Evolutionary conservation across 2,888 invertebrate genomes (phyloP), one percentile per base, ranked within the genome.

Genomic region (Sepiola atlantica): DNA sequence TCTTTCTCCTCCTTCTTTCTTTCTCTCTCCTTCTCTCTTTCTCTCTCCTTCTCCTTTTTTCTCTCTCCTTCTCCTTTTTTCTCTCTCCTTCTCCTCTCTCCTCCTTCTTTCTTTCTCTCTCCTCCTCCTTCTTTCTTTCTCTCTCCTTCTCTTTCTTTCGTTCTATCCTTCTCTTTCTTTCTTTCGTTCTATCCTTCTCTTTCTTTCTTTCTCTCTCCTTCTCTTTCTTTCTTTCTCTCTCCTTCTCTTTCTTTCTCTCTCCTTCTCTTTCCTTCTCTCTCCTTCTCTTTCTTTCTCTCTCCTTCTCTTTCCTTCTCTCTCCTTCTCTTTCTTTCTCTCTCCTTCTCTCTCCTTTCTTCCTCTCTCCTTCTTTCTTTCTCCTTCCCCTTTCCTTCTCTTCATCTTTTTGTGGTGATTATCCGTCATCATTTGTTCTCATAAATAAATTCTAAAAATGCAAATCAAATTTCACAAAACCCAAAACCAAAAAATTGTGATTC

Each of bases 331-430:
- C 12, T 61, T 10, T 28, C 14, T 24, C 4, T 28, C 28, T 24
- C 28, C 61, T 28, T 61, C 8, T 61, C 12, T 61, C 10, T n/a
- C 0, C 12, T 28, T 77, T n/a, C 8, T n/a, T 77, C 28, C 10
- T n/a, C 2, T 0, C 1, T 0, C n/a, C 14, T 18, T 18, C 3
- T 77, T n/a, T 0, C 14, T 12, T 77, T 28, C 8, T 77, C 6
- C 6, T 21, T 61, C 20, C 18, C 0, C 1, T 1, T 77, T n/a
- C n/a, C n/a, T 77, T n/a, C 1, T 12, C 12, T n/a, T n/a, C n/a
- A n/a, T 8, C n/a, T 77, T n/a, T 14, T 10, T 10, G 10, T 77
- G 28, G 1, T 77, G 10, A 12, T n/a, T 0, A n/a, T 12, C 77
- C 14, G 10, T 18, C n/a, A 14, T 12, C 12, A 12, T n/a, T 12